A percentile compares a stretch with the other conserved stretches of the same genome.
These are phyloP conservation scores for Drosophila aff. DNA, from an alignment of 1,140 invertebrate genomes.

Conservation along the genomic window DNA sequence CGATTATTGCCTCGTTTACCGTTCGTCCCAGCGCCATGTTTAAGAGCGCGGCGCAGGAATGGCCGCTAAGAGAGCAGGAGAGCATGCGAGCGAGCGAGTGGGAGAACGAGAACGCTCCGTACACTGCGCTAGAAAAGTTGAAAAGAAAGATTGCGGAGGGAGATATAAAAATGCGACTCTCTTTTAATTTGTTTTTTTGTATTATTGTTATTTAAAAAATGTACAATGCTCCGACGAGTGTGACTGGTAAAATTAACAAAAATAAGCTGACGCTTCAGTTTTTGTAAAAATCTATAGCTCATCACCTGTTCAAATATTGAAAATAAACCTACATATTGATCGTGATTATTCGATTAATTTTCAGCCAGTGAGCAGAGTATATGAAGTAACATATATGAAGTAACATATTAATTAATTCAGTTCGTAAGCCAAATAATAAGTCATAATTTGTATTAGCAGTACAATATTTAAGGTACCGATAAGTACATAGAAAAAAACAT, in stretches of 20 bases:
- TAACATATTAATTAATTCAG: background rate
- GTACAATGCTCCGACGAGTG: conserved; percentile 6
- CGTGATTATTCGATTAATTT: background rate
- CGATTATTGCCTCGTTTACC: conserved; percentile 54
- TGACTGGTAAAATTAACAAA: background rate
- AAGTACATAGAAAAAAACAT: background rate
- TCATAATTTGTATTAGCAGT: background rate
- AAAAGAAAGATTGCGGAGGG: background rate
- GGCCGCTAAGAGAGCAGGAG: conserved; percentile 27
- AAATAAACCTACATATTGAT: conserved; percentile 7
- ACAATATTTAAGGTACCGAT: background rate
- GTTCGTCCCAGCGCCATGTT: conserved; percentile 50
- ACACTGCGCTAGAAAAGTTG: conserved; percentile 26
- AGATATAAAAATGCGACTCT: background rate
- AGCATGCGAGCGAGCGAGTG: background rate
- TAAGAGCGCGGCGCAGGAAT: conserved; percentile 49
- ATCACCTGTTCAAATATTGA: conserved; percentile 25
- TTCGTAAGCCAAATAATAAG: background rate
- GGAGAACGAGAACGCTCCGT: conserved; percentile 22
- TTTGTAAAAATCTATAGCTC: background rate
- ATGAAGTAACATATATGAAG: too few relatives aligned
- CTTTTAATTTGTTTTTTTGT: background rate
- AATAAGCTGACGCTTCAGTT: conserved; percentile 9
- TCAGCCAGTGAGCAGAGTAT: background rate
- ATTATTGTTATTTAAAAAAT: conserved; percentile 4